A percentile compares a stretch with the other conserved stretches of the same genome.
phyloP scores from a whole-genome alignment of 2,888 invertebrate genomes.

The Ametastegia equiseti region DNA sequence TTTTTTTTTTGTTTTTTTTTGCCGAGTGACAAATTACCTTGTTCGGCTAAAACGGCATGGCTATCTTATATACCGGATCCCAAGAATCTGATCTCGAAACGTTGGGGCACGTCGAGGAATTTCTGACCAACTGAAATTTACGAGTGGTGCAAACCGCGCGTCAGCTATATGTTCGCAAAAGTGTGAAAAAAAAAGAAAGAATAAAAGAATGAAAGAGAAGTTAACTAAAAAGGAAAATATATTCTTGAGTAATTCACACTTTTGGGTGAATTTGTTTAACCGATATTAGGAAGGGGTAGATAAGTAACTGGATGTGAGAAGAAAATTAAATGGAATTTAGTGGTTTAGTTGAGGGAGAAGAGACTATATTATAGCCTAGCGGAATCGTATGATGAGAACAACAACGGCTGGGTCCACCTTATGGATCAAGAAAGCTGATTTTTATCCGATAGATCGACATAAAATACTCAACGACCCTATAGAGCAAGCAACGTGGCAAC shows the following conservation, averaged over 20 bases:
- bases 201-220: not conserved
- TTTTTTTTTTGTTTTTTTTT: not conserved
- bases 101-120: not conserved
- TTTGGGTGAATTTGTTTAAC: not conserved
- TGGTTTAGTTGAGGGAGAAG: not conserved
- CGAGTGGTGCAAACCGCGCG: not conserved
- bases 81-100: slow-evolving; percentile 39
- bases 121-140: not conserved
- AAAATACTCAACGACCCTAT: slow-evolving; percentile 25
- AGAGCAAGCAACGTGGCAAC: not conserved
- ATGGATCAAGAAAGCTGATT: slow-evolving; percentile 32
- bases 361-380: no score
- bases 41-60: slow-evolving; percentile 7
- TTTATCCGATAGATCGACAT: slow-evolving; percentile 35
- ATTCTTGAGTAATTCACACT: not conserved
- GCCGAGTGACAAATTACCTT: slow-evolving; percentile 34
- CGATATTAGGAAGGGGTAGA: not conserved
- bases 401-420: not conserved
- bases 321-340: not conserved
- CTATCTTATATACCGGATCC: not conserved
- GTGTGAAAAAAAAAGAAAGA: not conserved
- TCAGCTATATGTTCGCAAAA: not conserved
- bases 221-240: not conserved
- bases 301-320: not conserved
- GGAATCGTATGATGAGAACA: slow-evolving; percentile 23